Conservation (phyloP, 2,888 invertebrate genomes). For the Horisme vitalbata region DNA sequence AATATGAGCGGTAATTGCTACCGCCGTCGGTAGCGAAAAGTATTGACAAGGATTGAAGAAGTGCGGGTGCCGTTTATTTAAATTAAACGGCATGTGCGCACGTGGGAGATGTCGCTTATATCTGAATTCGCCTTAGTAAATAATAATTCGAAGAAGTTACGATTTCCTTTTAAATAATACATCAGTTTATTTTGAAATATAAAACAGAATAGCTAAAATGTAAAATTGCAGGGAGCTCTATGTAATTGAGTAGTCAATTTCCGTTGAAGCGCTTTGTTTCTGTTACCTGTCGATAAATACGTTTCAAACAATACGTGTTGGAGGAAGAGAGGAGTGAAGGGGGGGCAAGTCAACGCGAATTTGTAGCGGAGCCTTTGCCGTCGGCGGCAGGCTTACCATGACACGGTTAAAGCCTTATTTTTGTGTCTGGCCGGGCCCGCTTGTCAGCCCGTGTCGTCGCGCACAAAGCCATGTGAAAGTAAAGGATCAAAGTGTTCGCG, state of each 20-base stretch:
- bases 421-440: constrained; percentile 78
- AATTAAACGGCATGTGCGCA: no score
- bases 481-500: constrained; percentile 78
- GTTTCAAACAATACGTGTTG: constrained; percentile 52
- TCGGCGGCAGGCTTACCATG: constrained; percentile 80
- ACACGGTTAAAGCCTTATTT: constrained; percentile 82
- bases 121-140: no score
- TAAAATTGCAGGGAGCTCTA: constrained; percentile 17
- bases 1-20: no score
- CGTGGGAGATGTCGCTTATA: no score
- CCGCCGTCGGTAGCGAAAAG: no score
- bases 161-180: no score
- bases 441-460: constrained; percentile 75
- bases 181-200: background rate
- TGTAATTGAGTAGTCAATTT: constrained; percentile 28
- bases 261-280: constrained; percentile 27
- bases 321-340: constrained; percentile 52
- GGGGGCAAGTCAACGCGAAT: constrained; percentile 74
- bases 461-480: constrained; percentile 80
- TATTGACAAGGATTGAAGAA: no score
- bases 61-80: no score
- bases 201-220: constrained; percentile 11
- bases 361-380: constrained; percentile 80
- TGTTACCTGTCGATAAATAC: constrained; percentile 37
- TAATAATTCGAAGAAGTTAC: no score